These are phyloP conservation scores for Rhineura floridana DNA, from an alignment of 2,113 vertebrate species.

Conservation along the genomic window DNA sequence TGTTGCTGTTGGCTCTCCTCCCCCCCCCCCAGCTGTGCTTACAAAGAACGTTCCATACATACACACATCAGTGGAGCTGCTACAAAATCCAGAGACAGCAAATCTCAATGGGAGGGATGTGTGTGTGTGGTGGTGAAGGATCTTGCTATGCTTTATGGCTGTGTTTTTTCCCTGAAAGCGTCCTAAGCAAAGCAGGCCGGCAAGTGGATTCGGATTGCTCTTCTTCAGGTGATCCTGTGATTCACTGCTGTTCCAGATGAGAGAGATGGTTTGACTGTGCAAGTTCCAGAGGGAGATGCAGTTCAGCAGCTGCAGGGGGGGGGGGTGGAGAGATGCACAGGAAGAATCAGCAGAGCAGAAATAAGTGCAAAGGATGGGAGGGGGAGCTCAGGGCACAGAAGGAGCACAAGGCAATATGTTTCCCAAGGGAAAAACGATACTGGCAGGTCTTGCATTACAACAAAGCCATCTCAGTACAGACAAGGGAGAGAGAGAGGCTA, in stretches of 20 bases:
- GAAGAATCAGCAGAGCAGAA: conserved; percentile 56
- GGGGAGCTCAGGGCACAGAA: conserved; percentile 34
- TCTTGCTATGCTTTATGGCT: conserved; percentile 32
- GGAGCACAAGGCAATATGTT: conserved; percentile 44
- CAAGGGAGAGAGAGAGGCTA: not conserved
- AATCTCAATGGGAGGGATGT: conserved; percentile 21
- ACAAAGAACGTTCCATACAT: conserved; percentile 39
- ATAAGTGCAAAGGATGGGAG: conserved; percentile 61
- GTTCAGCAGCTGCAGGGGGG: conserved; percentile 65
- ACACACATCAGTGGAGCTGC: conserved; percentile 19
- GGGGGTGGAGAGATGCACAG: conserved; percentile 45
- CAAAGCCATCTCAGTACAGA: not conserved
- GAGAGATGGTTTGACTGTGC: conserved; percentile 73
- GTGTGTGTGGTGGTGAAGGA: not conserved
- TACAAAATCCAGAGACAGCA: conserved; percentile 54
- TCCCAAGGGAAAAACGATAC: conserved; percentile 44
- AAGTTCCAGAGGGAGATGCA: conserved; percentile 78
- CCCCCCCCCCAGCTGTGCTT: conserved; percentile 57
- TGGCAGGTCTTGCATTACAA: not conserved
- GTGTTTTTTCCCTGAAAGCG: not conserved
- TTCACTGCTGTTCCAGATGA: conserved; percentile 63
- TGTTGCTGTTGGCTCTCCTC: conserved; percentile 4
- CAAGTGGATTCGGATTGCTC: conserved; percentile 37
- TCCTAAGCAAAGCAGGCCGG: not conserved
- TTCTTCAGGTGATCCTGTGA: conserved; percentile 70